Evolutionary conservation across 2,888 invertebrate species (phyloP), one percentile per base, ranked within the genome.

Genomic region (Polyommatus icarus): DNA sequence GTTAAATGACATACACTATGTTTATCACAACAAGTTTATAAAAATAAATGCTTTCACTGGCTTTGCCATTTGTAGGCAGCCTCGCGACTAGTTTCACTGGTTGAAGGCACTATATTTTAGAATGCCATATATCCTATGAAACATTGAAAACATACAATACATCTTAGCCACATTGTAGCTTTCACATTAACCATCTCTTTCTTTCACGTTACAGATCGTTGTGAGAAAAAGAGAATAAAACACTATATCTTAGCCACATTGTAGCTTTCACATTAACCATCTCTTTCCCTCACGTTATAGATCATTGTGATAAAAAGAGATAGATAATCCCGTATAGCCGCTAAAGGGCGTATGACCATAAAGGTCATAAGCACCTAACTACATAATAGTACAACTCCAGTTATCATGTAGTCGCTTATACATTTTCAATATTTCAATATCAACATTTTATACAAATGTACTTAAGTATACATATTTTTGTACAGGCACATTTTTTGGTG

Each of bases 1-100:
- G 87, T 80, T 83, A 80, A 81, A 80, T 85, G 85, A 67, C 61
- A 20, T 78, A 73, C 73, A 75, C 85, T 86, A 84, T 85, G 78
- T 82, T 81, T 83, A 84, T 84, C 83, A 84, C 84, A 84, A 83
- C 81, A 91, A 92, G 90, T 90, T 89, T 91, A 91, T 89, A 91
- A 93, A 93, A 93, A 93, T 94, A 94, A 94, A 94, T 94, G 93
- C 93, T 92, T 85, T 85, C 88, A 87, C 92, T 91, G 91, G 87
- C 91, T 80, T 81, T 81, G 75, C 80, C 81, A 81, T 82, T 82
- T 78, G 79, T 76, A 79, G 81, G 85, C 89, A 88, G 90, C 86
- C 88, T 87, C 80, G 80, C 88, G 93, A 94, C 93, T 94, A 93
- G 93, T 89, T 88, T 88, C 90, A 92, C 93, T 93, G 92, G 91